Percentiles rank a stretch among this genome's conserved stretches.
phyloP scores from a whole-genome alignment of 2,888 invertebrate genomes.

The Acleris literana region DNA sequence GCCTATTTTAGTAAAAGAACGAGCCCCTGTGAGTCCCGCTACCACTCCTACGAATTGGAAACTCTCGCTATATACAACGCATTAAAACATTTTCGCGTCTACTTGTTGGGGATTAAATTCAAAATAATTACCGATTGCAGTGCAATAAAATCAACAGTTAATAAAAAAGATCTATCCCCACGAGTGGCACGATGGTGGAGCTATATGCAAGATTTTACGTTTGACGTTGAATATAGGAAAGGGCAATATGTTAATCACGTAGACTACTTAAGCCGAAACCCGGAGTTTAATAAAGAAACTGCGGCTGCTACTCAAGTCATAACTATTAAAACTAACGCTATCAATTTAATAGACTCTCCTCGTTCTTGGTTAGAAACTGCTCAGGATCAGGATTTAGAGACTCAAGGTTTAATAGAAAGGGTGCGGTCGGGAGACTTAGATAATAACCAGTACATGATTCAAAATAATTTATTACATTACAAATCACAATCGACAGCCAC shows the following conservation, averaged over 20 bases:
- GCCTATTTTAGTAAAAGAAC: constrained; percentile 11
- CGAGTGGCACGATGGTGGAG: constrained; percentile 3
- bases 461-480: constrained; percentile 7
- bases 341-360: not conserved
- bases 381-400: not conserved
- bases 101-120: not conserved
- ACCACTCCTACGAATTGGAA: constrained; percentile 1
- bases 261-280: not conserved
- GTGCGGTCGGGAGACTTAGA: not conserved
- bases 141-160: not conserved
- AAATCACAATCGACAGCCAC: not conserved
- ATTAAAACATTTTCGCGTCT: constrained; percentile 4
- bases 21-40: not conserved
- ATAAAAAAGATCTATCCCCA: too few relatives aligned
- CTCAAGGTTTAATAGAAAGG: not conserved
- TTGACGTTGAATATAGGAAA: not conserved
- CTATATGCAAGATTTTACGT: constrained; percentile 3
- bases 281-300: not conserved
- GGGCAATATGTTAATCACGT: not conserved
- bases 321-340: not conserved
- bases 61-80: constrained; percentile 8
- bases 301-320: not conserved
- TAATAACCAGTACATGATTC: not conserved
- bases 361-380: constrained; percentile 3
- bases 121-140: constrained; percentile 1